A percentile compares a stretch with the other conserved stretches of the same genome.
These are phyloP conservation scores for Procavia capensis DNA, from an alignment of 2,113 vertebrate species.

Conservation along the genomic window DNA sequence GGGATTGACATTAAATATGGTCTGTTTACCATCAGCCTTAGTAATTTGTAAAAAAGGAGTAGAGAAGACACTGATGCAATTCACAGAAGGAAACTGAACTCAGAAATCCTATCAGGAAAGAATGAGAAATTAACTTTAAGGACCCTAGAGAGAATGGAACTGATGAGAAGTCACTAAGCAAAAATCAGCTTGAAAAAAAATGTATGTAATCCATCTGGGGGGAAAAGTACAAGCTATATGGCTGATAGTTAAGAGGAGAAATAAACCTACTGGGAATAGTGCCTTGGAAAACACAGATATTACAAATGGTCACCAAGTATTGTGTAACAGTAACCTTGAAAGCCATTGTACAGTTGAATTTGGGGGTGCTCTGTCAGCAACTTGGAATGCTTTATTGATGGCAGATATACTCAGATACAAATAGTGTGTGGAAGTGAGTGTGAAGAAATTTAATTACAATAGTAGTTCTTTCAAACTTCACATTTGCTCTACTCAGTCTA, in stretches of 20 bases:
- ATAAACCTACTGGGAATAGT: background rate
- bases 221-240: background rate
- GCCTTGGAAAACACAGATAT: constrained; percentile 10
- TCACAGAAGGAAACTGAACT: constrained; percentile 61
- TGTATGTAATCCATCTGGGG: constrained; percentile 64
- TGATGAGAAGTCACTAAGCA: constrained; percentile 64
- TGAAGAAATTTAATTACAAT: background rate
- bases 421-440: background rate
- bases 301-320: background rate
- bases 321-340: background rate
- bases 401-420: background rate
- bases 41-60: constrained; percentile 60
- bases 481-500: background rate
- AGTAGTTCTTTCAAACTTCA: background rate
- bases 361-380: background rate
- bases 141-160: constrained; percentile 59
- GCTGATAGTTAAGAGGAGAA: constrained; percentile 47
- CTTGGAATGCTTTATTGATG: background rate
- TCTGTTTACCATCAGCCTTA: constrained; percentile 60
- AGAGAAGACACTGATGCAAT: constrained; percentile 75
- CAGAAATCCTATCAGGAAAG: too few relatives aligned
- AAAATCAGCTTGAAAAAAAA: constrained; percentile 72
- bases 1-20: constrained; percentile 52
- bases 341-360: background rate
- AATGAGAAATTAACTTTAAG: constrained; percentile 60